Conservation (phyloP, 2,797 vertebrate species). For the Diplodus puntazzo region DNA sequence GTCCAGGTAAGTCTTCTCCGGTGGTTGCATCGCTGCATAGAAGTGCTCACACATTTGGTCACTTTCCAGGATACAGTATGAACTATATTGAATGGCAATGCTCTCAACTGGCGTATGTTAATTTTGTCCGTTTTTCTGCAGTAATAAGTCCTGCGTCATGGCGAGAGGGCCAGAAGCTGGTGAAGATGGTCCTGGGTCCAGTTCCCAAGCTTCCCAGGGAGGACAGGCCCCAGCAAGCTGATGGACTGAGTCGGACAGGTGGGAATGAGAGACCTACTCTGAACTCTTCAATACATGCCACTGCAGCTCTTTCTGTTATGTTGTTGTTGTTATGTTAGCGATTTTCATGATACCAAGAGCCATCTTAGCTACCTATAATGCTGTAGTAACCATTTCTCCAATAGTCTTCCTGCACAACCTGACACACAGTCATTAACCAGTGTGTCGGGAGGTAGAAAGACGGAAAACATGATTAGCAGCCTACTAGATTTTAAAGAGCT, state of each 20-base stretch:
- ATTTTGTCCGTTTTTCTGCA: constrained; percentile 63
- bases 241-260: constrained; percentile 86
- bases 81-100: neutral
- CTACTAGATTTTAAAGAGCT: neutral
- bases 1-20: neutral
- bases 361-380: neutral
- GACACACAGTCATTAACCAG: neutral
- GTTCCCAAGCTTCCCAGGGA: constrained; percentile 83
- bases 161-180: constrained; percentile 95
- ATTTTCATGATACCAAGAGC: constrained; percentile 8
- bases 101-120: constrained; percentile 1
- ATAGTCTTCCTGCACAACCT: neutral
- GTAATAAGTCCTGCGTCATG: constrained; percentile 92
- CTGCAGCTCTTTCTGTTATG: constrained; percentile 3
- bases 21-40: constrained; percentile 1
- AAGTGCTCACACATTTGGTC: too few species aligned
- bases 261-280: constrained; percentile 36
- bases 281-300: constrained; percentile 10
- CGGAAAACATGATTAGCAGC: constrained; percentile 3
- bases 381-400: neutral
- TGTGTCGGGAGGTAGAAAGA: constrained; percentile 4
- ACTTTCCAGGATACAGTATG: neutral
- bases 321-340: constrained; percentile 8
- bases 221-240: constrained; percentile 77
- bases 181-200: constrained; percentile 93